phyloP scores from a whole-genome alignment of 2,113 vertebrate genomes.

The Nyctibius bracteatus region DNA sequence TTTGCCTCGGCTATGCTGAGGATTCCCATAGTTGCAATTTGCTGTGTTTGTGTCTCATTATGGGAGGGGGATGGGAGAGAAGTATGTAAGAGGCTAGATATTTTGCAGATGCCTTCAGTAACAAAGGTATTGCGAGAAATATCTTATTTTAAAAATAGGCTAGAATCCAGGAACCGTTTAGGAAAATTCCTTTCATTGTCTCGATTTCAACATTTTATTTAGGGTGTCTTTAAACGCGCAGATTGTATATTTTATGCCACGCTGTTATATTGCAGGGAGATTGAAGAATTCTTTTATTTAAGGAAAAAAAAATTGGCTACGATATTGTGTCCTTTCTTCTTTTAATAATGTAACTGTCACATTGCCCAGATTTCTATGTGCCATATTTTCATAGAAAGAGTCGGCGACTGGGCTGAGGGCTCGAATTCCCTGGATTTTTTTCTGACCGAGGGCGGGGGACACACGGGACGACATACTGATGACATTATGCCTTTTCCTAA shows the following conservation, averaged over 20 bases:
- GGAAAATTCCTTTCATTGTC: neutral
- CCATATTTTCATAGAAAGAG: conserved; percentile 16
- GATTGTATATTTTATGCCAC: neutral
- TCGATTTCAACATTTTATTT: neutral
- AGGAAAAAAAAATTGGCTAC: neutral
- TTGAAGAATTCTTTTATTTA: neutral
- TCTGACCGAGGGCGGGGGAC: neutral
- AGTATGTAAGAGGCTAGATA: neutral
- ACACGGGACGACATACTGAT: neutral
- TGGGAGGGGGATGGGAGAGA: conserved; percentile 27
- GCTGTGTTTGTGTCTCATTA: conserved; percentile 46
- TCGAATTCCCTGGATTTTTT: neutral
- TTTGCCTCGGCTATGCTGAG: neutral
- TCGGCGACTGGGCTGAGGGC: neutral
- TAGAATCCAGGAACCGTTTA: neutral
- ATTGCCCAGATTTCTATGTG: neutral
- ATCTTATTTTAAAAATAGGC: neutral
- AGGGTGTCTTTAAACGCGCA: neutral
- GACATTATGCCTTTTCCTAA: neutral
- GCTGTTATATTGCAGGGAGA: neutral
- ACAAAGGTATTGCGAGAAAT: neutral
- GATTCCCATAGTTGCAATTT: conserved; percentile 44
- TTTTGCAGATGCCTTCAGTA: conserved; percentile 49
- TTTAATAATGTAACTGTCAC: conserved; percentile 15
- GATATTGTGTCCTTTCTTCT: neutral